Percentiles rank a stretch among this genome's conserved stretches.
phyloP scores from a whole-genome alignment of 2,888 invertebrate genomes.

The Eupithecia insigniata region DNA sequence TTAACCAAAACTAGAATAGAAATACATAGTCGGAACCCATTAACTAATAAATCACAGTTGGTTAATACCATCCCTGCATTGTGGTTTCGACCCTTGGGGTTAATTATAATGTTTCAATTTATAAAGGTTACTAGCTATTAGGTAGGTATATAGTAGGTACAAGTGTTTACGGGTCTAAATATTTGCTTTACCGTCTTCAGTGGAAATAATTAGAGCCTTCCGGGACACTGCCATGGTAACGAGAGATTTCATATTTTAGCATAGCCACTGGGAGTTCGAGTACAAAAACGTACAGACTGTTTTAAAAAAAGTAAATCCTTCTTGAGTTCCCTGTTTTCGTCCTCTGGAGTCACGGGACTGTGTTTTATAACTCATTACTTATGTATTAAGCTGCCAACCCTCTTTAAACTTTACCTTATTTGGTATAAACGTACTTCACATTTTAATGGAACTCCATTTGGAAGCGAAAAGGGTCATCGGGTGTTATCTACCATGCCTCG shows the following conservation, averaged over 20 bases:
- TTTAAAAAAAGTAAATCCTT: not conserved
- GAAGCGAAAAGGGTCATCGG: not conserved
- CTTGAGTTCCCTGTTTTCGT: constrained; percentile 8
- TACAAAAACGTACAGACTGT: not conserved
- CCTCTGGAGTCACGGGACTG: constrained; percentile 29
- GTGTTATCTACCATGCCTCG: not conserved
- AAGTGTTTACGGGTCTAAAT: not conserved
- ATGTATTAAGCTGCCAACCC: constrained; percentile 40
- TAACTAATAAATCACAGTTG: constrained; percentile 11
- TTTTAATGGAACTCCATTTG: constrained; percentile 3
- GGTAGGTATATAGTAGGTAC: constrained; percentile 41
- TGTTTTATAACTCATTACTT: constrained; percentile 40
- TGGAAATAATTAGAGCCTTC: constrained; percentile 2
- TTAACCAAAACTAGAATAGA: constrained; percentile 1
- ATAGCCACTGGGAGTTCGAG: not conserved
- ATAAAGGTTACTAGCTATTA: constrained; percentile 40
- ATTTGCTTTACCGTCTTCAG: constrained; percentile 4
- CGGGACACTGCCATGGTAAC: not conserved
- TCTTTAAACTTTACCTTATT: constrained; percentile 16
- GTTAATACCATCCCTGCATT: constrained; percentile 11
- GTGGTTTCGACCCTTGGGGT: constrained; percentile 19
- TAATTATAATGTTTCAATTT: constrained; percentile 15
- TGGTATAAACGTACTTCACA: constrained; percentile 4
- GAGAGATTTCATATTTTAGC: not conserved
- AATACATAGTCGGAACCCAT: not conserved